These are phyloP conservation scores for Drosophila cardini DNA, from an alignment of 1,140 invertebrate species.

Conservation along the genomic window DNA sequence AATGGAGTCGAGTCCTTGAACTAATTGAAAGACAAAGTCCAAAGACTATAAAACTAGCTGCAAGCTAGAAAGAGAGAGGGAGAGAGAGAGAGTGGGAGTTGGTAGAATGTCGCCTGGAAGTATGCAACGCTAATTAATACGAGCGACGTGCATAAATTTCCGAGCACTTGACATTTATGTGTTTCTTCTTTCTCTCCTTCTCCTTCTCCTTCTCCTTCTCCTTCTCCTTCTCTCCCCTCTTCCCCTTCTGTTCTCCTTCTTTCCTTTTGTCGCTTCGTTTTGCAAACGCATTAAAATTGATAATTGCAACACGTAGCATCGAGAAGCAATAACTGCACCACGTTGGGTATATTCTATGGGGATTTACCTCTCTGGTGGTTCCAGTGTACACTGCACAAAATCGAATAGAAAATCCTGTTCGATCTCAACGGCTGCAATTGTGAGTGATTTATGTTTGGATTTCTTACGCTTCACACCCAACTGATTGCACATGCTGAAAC, in stretches of 20 bases:
- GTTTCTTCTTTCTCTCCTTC: conserved; percentile 2
- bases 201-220: too few species aligned
- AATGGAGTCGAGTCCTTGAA: conserved; percentile 1
- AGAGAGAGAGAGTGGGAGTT: neutral
- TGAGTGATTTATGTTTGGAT: conserved; percentile 27
- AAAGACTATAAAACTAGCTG: conserved; percentile 20
- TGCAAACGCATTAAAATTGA: conserved; percentile 70
- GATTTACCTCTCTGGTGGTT: conserved; percentile 69
- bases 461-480: conserved; percentile 13
- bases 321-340: conserved; percentile 37
- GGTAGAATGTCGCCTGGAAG: conserved; percentile 27
- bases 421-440: conserved; percentile 32
- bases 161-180: conserved; percentile 77
- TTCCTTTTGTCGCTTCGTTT: conserved; percentile 18
- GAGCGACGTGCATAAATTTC: conserved; percentile 78
- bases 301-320: conserved; percentile 72
- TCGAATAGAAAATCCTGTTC: conserved; percentile 72
- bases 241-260: too few species aligned
- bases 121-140: conserved; percentile 77
- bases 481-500: conserved; percentile 32
- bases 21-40: conserved; percentile 56
- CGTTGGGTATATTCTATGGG: neutral
- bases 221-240: too few species aligned
- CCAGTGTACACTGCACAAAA: conserved; percentile 78
- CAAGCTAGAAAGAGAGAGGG: neutral